Base-by-base conservation (phyloP, 2,797 vertebrate species). In the Bucorvus abyssinicus region DNA sequence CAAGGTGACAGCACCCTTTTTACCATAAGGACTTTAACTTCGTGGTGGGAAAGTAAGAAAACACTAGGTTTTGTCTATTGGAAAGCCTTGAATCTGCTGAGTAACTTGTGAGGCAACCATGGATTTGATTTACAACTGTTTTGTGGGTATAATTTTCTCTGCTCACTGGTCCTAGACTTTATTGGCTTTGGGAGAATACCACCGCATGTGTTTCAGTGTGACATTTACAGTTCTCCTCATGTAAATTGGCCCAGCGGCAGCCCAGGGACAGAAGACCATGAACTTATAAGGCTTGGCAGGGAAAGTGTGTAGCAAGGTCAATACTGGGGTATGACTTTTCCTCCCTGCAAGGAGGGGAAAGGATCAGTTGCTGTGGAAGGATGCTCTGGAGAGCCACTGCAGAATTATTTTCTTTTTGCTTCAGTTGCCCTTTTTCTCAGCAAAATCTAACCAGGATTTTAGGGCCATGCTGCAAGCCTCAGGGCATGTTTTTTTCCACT, bases 191-290 rank as follows among this genome's bases (percentile, higher is more conserved):
- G 83, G 68, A 87, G 42, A 84, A 89, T 2, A 68, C 34, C 8
- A 26, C 49, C 16, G 74, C 53, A 63, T 0, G 3, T 70, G 45
- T 85, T 94, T 92, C 0, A 0, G 34, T 83, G 60, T 94, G 94
- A 85, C 90, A 83, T 93, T 95, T 93, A 40, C 74, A 55, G 32
- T 85, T 53, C 71, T 83, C 71, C 65, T 89, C 77, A 83, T 85
- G 81, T 50, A 92, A 92, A 89, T 20, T 71, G 86, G 52, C 87
- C 45, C 85, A 89, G 76, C 24, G 6, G 87, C 82, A 85, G 55
- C 84, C n/a, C 52, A 68, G 77, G 63, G 61, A 96, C 70, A 90
- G 75, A 27, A 45, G 56, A 82, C 81, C 56, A 45, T 75, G 95
- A 85, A 47, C 67, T 86, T 60, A 64, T 2, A n/a, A 73, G 27